Percentiles rank a stretch among this genome's conserved stretches.
Conservation (phyloP, 30 jellyfish, hydroid and myxozoan genomes). For the Phacellophora camtschatica region DNA sequence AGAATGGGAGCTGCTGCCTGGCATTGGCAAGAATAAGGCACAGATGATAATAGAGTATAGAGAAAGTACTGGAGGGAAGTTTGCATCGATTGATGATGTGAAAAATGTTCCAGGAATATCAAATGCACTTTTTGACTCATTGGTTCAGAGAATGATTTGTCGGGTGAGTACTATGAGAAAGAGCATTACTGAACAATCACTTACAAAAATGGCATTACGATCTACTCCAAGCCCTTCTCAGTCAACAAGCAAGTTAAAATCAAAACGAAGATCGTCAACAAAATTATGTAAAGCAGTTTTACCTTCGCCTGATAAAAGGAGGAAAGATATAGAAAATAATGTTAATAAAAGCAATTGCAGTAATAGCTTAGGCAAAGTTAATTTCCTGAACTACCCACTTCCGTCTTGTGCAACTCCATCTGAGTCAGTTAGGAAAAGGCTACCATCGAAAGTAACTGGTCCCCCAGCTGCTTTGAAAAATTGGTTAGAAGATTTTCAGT, state of each 20-base stretch:
- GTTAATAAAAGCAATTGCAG: not conserved
- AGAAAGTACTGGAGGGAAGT: constrained; percentile 51
- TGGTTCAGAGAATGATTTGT: constrained; percentile 29
- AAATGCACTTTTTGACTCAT: constrained; percentile 25
- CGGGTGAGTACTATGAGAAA: constrained; percentile 5
- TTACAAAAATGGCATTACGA: constrained; percentile 42
- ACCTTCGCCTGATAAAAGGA: constrained; percentile 49
- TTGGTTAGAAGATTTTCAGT: constrained; percentile 78
- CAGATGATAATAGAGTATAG: constrained; percentile 80
- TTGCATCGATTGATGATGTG: constrained; percentile 52
- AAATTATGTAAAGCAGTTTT: not conserved
- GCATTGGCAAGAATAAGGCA: constrained; percentile 89
- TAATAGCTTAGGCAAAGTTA: not conserved
- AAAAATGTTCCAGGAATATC: constrained; percentile 74
- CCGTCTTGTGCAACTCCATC: constrained; percentile 86
- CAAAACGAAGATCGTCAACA: constrained; percentile 36
- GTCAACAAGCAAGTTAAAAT: not conserved
- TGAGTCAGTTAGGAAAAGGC: constrained; percentile 69
- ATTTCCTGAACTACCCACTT: constrained; percentile 16
- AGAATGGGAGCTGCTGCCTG: constrained; percentile 92
- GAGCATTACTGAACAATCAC: not conserved
- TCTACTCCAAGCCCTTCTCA: constrained; percentile 56
- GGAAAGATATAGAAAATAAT: not conserved
- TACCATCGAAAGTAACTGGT: constrained; percentile 45
- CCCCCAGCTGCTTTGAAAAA: constrained; percentile 74